phyloP scores from a whole-genome alignment of 2,113 vertebrate genomes.

The Vidua chalybeata region DNA sequence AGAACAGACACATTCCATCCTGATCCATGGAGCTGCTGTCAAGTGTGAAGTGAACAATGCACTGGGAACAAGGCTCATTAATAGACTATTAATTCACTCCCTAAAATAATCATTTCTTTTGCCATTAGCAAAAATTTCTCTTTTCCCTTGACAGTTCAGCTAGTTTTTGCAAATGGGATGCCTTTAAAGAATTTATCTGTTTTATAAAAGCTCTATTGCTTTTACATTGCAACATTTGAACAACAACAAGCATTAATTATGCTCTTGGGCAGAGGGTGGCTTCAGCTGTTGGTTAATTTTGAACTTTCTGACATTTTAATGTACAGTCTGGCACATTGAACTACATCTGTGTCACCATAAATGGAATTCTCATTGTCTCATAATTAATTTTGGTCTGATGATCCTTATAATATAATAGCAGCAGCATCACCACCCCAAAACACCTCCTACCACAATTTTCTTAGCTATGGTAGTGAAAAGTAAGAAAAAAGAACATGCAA shows the following conservation, averaged over 20 bases:
- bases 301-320: slow-evolving; percentile 49
- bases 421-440: slow-evolving; percentile 32
- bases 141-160: slow-evolving; percentile 50
- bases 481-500: slow-evolving; percentile 51
- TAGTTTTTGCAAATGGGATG: slow-evolving; percentile 33
- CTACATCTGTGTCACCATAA: slow-evolving; percentile 28
- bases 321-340: not conserved
- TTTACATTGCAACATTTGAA: slow-evolving; percentile 18
- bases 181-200: slow-evolving; percentile 25
- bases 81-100: slow-evolving; percentile 67
- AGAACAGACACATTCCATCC: slow-evolving; percentile 60
- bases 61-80: slow-evolving; percentile 71
- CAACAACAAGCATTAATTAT: slow-evolving; percentile 37
- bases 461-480: slow-evolving; percentile 17
- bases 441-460: slow-evolving; percentile 13
- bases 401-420: slow-evolving; percentile 5
- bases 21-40: slow-evolving; percentile 64
- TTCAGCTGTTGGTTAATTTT: slow-evolving; percentile 12
- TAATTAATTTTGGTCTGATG: slow-evolving; percentile 54
- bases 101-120: slow-evolving; percentile 69
- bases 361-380: slow-evolving; percentile 22
- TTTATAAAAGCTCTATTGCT: slow-evolving; percentile 38
- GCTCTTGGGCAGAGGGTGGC: not conserved
- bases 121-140: slow-evolving; percentile 62
- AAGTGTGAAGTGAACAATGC: slow-evolving; percentile 72